Percentiles rank a stretch among this genome's conserved stretches.
Evolutionary conservation across 2,888 invertebrate species (phyloP).

Genomic region (Caenorhabditis doughertyi): DNA sequence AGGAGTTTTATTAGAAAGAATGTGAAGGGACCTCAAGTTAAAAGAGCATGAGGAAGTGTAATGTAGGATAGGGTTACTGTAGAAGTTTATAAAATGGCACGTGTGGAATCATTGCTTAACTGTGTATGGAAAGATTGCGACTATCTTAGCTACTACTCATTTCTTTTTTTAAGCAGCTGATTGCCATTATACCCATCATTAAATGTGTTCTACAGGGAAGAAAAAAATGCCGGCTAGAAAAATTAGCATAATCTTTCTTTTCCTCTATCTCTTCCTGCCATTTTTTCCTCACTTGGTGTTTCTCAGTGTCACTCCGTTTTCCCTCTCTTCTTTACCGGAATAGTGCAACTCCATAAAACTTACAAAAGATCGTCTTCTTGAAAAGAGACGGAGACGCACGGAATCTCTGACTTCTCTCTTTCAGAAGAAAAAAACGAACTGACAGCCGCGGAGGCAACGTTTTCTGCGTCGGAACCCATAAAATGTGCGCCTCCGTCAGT

Average conservation of each 20-base stretch:
- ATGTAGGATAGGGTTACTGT: neutral
- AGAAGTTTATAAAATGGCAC: neutral
- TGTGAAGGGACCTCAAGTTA: neutral
- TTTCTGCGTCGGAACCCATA: conserved; percentile 53
- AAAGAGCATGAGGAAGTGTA: neutral
- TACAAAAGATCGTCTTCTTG: conserved; percentile 13
- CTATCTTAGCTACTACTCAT: too few relatives aligned
- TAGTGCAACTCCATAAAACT: conserved; percentile 59
- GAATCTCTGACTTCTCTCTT: conserved; percentile 38
- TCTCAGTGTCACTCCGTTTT: conserved; percentile 19
- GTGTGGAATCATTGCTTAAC: too few relatives aligned
- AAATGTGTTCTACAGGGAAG: neutral
- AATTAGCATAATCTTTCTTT: conserved; percentile 40
- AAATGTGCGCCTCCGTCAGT: conserved; percentile 61
- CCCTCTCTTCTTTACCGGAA: conserved; percentile 18
- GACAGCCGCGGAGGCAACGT: conserved; percentile 25
- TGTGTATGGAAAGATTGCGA: too few relatives aligned
- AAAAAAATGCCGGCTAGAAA: conserved; percentile 14
- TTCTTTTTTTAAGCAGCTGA: neutral
- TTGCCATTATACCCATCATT: neutral
- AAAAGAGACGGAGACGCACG: neutral
- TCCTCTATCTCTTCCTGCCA: neutral
- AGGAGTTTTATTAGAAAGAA: conserved; percentile 11
- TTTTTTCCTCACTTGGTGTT: conserved; percentile 14
- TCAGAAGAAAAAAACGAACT: conserved; percentile 47